Conservation (phyloP, 2,113 vertebrate genomes). For the Trogon surrucura region DNA sequence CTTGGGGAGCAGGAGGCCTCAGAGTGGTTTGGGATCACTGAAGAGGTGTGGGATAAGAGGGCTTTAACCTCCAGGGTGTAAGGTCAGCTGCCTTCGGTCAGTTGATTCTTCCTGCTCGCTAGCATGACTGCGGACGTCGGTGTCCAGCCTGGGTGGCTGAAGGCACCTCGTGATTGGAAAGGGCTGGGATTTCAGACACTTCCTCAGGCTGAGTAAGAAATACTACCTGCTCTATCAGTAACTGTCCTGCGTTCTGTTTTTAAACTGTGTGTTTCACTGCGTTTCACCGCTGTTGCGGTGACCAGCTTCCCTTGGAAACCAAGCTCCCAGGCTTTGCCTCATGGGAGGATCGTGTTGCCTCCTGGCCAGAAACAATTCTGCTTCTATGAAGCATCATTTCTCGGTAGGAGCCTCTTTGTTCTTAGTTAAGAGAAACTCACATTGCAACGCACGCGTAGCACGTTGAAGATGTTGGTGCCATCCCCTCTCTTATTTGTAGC, state of each 20-base stretch:
- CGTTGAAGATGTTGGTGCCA: fast-evolving
- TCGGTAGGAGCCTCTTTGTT: fast-evolving
- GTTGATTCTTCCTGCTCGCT: not conserved
- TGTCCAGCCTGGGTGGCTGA: not conserved
- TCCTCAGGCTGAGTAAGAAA: not conserved
- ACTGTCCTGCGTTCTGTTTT: not conserved
- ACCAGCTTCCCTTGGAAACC: fast-evolving
- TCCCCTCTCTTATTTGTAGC: fast-evolving
- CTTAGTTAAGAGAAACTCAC: not conserved
- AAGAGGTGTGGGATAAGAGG: not conserved
- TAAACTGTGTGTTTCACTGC: not conserved
- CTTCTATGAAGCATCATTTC: fast-evolving
- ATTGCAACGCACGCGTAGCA: fast-evolving
- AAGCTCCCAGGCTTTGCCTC: not conserved
- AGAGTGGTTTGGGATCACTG: not conserved
- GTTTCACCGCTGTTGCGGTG: no score
- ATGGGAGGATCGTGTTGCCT: fast-evolving
- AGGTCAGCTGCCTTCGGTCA: not conserved
- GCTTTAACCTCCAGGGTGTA: not conserved
- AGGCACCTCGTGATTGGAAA: not conserved
- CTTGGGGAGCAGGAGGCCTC: not conserved
- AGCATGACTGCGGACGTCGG: fast-evolving
- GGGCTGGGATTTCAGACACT: not conserved
- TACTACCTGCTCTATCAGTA: not conserved
- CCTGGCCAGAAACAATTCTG: not conserved